Evolutionary conservation across 2,888 invertebrate genomes (phyloP).

Genomic region (Syritta pipiens): DNA sequence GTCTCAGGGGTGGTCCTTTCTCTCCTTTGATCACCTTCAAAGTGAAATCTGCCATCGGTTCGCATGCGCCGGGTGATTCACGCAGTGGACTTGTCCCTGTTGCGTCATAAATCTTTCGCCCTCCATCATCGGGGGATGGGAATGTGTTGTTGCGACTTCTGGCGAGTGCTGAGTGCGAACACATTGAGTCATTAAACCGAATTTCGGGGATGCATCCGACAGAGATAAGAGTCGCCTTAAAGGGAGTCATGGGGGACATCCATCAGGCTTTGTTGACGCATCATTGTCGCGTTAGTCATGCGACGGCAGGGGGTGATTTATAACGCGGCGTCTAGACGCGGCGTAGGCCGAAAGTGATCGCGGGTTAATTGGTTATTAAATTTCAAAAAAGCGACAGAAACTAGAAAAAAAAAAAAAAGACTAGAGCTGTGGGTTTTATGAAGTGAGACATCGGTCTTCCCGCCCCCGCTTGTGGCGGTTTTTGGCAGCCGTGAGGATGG

Average conservation of each 20-base stretch:
- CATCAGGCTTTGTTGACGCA: conserved; percentile 42
- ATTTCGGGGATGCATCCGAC: conserved; percentile 52
- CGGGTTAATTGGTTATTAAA: background rate
- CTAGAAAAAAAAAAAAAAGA: too few species aligned
- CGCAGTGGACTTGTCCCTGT: conserved; percentile 4
- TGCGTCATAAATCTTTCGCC: conserved; percentile 52
- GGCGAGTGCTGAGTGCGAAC: conserved; percentile 58
- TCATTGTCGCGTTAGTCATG: conserved; percentile 59
- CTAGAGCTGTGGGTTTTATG: too few species aligned
- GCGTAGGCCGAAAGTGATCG: background rate
- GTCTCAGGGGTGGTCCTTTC: conserved; percentile 32
- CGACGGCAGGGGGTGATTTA: conserved; percentile 6
- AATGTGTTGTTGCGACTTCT: conserved; percentile 60
- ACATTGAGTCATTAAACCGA: conserved; percentile 65
- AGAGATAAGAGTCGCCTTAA: conserved; percentile 5
- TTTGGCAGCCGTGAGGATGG: too few species aligned
- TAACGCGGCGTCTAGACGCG: conserved; percentile 21
- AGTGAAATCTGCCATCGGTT: too few species aligned
- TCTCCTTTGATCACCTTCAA: too few species aligned
- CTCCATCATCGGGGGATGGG: conserved; percentile 24
- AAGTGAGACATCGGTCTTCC: too few species aligned
- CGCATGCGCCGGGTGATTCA: too few species aligned
- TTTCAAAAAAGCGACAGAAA: background rate
- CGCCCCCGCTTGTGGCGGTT: too few species aligned
- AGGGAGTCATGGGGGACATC: conserved; percentile 12